These are phyloP conservation scores for Meriones unguiculatus DNA, from an alignment of 2,113 vertebrate species.

Conservation along the genomic window DNA sequence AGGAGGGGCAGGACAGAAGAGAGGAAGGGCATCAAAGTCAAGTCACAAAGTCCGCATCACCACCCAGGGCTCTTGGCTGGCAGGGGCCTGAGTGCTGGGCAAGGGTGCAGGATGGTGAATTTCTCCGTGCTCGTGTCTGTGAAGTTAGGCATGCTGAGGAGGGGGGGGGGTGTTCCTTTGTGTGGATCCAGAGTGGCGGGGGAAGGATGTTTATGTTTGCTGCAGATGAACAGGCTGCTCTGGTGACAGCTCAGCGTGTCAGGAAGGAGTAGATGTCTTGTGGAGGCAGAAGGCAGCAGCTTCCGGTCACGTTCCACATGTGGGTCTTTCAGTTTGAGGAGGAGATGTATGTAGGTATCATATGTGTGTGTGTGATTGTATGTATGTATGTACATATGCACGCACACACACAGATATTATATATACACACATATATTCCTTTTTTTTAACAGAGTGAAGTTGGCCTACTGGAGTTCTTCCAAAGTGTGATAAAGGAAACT, in stretches of 20 bases:
- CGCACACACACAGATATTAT: no score
- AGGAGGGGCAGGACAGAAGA: not conserved
- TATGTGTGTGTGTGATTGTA: no score
- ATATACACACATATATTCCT: no score
- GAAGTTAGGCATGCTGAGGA: not conserved
- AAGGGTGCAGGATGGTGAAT: accelerated
- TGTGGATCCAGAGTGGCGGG: not conserved
- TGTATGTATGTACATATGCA: not conserved
- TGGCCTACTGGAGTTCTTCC: slow-evolving; percentile 95
- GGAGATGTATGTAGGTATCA: not conserved
- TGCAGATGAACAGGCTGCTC: not conserved
- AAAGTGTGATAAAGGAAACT: slow-evolving; percentile 90
- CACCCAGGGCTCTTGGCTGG: not conserved
- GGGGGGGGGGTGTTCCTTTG: not conserved
- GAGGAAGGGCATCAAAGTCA: not conserved
- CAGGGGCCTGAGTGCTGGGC: accelerated
- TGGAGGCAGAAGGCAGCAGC: not conserved
- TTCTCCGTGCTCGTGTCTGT: accelerated
- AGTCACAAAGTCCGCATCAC: not conserved
- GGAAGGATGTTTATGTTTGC: not conserved
- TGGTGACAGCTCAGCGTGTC: not conserved
- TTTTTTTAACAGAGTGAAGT: slow-evolving; percentile 92
- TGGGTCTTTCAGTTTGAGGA: slow-evolving; percentile 38
- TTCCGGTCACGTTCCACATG: slow-evolving; percentile 23
- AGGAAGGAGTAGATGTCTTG: not conserved